phyloP scores from a whole-genome alignment of 2,888 invertebrate species.

The Hofmannophila pseudospretella region DNA sequence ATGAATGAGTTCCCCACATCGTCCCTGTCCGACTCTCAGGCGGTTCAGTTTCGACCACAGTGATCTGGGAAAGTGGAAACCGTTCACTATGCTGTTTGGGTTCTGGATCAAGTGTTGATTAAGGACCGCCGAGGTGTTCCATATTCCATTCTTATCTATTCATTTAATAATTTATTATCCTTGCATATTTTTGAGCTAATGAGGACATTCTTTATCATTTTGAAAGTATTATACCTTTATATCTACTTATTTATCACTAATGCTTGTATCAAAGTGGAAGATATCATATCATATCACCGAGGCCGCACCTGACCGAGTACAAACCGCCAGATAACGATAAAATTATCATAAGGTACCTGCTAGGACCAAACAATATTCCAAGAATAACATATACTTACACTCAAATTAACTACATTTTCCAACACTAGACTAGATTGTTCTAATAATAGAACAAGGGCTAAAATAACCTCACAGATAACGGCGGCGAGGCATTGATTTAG shows the following conservation, averaged over 20 bases:
- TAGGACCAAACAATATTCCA: constrained; percentile 16
- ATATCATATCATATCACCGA: constrained; percentile 8
- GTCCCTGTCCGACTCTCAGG: no score
- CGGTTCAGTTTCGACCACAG: no score
- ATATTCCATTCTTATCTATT: no score
- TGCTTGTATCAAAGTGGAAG: constrained; percentile 1
- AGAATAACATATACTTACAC: constrained; percentile 17
- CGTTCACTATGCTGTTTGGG: no score
- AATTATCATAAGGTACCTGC: constrained; percentile 18
- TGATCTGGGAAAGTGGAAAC: no score
- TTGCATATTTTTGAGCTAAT: neutral
- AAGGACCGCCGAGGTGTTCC: no score
- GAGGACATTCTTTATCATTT: no score
- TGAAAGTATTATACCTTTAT: neutral
- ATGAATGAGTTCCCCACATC: no score
- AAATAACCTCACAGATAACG: neutral
- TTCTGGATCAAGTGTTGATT: no score
- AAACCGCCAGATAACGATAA: constrained; percentile 24
- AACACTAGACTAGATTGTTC: neutral
- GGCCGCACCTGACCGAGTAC: constrained; percentile 30
- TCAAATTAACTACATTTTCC: constrained; percentile 7
- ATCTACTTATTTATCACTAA: neutral
- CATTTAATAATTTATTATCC: neutral
- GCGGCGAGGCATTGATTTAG: neutral
- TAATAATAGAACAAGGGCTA: neutral